A percentile compares a stretch with the other conserved stretches of the same genome.
Conservation (phyloP, 2,888 invertebrate species). For the Lasioglossum figueresi region DNA sequence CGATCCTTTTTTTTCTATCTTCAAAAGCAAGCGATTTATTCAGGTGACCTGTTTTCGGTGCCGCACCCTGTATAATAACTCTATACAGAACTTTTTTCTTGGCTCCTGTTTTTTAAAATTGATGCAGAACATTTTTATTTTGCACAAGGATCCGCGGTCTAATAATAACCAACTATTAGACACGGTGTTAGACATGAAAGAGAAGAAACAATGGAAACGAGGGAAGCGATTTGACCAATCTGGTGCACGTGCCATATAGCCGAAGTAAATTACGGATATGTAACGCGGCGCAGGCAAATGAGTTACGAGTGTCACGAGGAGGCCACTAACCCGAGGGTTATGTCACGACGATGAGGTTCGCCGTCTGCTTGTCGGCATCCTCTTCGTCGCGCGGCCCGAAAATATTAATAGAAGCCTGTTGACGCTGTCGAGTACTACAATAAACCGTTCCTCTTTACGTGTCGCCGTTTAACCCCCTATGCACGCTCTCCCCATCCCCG, state of each 20-base stretch:
- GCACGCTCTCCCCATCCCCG: slow-evolving; percentile 6
- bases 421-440: slow-evolving; percentile 64
- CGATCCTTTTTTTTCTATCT: too few species aligned
- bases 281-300: slow-evolving; percentile 53
- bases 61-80: too few species aligned
- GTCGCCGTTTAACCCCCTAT: slow-evolving; percentile 62
- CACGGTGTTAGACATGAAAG: neutral
- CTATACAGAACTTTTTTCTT: too few species aligned
- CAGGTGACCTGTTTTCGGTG: too few species aligned
- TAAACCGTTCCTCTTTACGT: slow-evolving; percentile 62
- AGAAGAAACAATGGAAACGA: neutral
- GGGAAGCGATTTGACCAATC: slow-evolving; percentile 21
- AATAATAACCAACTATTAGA: neutral
- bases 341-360: slow-evolving; percentile 74
- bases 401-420: slow-evolving; percentile 74
- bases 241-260: slow-evolving; percentile 41
- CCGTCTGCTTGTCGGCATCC: slow-evolving; percentile 66
- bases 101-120: too few species aligned
- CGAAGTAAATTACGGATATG: slow-evolving; percentile 43
- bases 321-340: slow-evolving; percentile 80
- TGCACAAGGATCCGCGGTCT: too few species aligned
- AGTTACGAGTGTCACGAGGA: slow-evolving; percentile 72
- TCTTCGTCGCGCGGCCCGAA: slow-evolving; percentile 69
- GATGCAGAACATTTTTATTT: too few species aligned
- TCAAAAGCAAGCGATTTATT: too few species aligned